Percentiles rank a stretch among this genome's conserved stretches.
phyloP scores from a whole-genome alignment of 2,113 vertebrate species.

The Xenotilapia caudafasciata region DNA sequence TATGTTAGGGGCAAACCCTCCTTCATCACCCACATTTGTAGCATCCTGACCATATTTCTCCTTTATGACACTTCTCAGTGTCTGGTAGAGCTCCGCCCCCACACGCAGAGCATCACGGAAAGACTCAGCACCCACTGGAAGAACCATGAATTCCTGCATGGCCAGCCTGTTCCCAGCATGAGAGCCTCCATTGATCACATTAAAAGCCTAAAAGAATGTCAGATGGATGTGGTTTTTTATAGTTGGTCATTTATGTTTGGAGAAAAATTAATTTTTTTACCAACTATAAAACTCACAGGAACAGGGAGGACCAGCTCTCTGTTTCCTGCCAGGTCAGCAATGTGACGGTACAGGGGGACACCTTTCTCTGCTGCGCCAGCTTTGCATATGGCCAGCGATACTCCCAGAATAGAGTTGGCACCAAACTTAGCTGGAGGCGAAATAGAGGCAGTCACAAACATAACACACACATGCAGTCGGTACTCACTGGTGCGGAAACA shows the following conservation, averaged over 20 bases:
- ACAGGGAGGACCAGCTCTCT: conserved; percentile 86
- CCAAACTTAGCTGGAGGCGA: conserved; percentile 81
- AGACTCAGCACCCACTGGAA: conserved; percentile 88
- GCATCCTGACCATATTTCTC: conserved; percentile 92
- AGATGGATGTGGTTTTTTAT: background rate
- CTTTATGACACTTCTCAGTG: conserved; percentile 86
- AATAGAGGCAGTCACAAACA: background rate
- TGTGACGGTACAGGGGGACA: conserved; percentile 86
- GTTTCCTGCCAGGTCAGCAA: conserved; percentile 88
- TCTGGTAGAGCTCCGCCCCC: conserved; percentile 89
- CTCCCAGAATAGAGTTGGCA: conserved; percentile 88
- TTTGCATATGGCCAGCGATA: conserved; percentile 88
- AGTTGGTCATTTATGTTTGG: background rate
- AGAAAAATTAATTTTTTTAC: accelerated
- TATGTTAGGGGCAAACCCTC: conserved; percentile 90
- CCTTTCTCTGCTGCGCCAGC: conserved; percentile 85
- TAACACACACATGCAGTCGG: background rate
- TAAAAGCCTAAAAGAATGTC: conserved; percentile 79
- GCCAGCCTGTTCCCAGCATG: conserved; percentile 89
- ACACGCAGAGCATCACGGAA: conserved; percentile 87
- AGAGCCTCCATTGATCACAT: conserved; percentile 89
- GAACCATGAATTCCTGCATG: conserved; percentile 94
- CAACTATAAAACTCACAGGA: conserved; percentile 73
- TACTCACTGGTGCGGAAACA: conserved; percentile 3
- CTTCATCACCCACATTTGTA: conserved; percentile 89